Conservation (phyloP, 2,888 invertebrate genomes). For the Lymantria monacha region DNA sequence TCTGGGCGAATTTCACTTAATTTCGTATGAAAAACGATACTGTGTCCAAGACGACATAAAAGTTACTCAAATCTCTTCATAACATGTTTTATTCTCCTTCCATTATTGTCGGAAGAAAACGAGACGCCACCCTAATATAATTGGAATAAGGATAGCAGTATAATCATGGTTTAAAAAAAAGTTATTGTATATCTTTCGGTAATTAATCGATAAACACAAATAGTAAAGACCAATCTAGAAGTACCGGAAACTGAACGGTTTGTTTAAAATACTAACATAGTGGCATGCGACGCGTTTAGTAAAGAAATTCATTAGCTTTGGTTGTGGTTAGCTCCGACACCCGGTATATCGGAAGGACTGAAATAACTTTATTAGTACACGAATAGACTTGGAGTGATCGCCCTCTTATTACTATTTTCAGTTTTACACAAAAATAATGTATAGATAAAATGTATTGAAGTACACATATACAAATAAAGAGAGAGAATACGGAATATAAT, state of each 20-base stretch:
- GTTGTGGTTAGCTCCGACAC: constrained; percentile 32
- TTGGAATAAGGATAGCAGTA: too few species aligned
- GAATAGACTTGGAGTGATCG: constrained; percentile 71
- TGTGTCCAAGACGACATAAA: too few species aligned
- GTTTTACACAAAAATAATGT: constrained; percentile 50
- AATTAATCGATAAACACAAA: too few species aligned
- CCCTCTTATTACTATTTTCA: constrained; percentile 70
- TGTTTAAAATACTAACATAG: constrained; percentile 11
- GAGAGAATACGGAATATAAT: too few species aligned
- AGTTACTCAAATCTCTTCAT: too few species aligned
- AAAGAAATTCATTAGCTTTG: constrained; percentile 23
- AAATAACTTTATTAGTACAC: constrained; percentile 72
- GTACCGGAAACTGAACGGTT: constrained; percentile 8
- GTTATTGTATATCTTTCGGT: too few species aligned
- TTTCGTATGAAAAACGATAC: too few species aligned
- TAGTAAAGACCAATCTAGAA: background rate
- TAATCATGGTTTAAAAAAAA: too few species aligned
- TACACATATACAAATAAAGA: background rate
- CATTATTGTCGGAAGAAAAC: too few species aligned
- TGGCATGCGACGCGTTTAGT: constrained; percentile 15
- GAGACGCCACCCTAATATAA: too few species aligned
- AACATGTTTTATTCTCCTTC: too few species aligned
- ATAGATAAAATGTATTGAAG: constrained; percentile 29
- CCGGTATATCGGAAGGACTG: constrained; percentile 53
- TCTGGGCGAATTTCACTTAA: too few species aligned